Evolutionary conservation across 2,113 vertebrate species (phyloP).

Genomic region (Dromas ardeola): DNA sequence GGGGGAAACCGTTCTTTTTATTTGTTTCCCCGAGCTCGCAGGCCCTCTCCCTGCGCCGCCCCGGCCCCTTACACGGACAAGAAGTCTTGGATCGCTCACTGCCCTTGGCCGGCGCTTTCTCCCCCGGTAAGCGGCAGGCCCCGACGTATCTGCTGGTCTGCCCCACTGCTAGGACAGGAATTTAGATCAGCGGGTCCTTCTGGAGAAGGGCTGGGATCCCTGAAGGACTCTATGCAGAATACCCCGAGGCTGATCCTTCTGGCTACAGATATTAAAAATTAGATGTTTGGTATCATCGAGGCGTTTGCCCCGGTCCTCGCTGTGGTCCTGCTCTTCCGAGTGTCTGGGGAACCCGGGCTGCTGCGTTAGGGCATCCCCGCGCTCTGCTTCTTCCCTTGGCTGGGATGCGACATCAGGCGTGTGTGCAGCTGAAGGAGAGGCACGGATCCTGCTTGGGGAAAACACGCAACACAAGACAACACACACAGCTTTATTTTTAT

Average conservation of each 20-base stretch:
- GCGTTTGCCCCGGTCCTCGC: fast-evolving
- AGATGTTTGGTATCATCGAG: not conserved
- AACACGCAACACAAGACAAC: not conserved
- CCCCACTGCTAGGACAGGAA: not conserved
- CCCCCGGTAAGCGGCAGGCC: not conserved
- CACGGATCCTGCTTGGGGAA: not conserved
- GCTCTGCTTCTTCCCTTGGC: not conserved
- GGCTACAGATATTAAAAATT: not conserved
- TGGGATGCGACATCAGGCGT: not conserved
- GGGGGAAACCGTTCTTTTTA: fast-evolving
- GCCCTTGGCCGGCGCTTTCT: not conserved
- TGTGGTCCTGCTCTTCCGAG: not conserved
- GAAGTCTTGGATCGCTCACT: not conserved
- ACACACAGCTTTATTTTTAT: not conserved
- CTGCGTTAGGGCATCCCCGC: not conserved
- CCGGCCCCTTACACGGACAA: fast-evolving
- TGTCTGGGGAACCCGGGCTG: not conserved
- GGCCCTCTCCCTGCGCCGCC: not conserved
- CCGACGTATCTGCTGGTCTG: fast-evolving
- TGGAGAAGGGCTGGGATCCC: not conserved
- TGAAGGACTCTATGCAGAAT: fast-evolving
- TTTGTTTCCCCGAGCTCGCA: not conserved
- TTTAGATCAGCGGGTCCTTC: fast-evolving
- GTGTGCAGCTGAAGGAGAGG: not conserved
- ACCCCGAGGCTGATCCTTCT: not conserved